These are phyloP conservation scores for Falco peregrinus DNA, from an alignment of 2,797 vertebrate genomes.

Conservation along the genomic window DNA sequence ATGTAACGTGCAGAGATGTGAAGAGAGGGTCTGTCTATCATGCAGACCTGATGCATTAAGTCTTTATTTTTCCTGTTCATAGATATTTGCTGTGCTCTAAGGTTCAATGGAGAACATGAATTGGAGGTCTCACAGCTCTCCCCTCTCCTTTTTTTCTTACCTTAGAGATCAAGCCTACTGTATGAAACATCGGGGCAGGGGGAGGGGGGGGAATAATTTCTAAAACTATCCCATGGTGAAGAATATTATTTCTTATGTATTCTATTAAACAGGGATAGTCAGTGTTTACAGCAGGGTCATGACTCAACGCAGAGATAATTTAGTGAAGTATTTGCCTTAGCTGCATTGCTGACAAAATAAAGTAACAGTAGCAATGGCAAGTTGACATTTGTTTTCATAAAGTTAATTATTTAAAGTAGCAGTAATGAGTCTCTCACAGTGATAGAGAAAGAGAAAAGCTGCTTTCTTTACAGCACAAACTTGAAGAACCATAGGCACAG, in stretches of 20 bases:
- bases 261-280: background rate
- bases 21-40: background rate
- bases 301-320: background rate
- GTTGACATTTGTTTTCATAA: background rate
- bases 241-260: background rate
- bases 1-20: background rate
- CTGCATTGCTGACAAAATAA: background rate
- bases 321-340: background rate
- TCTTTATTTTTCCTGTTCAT: constrained; percentile 9
- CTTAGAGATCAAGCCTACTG: background rate
- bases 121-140: background rate
- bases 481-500: background rate
- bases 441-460: background rate
- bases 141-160: background rate
- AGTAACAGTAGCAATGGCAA: background rate
- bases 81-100: background rate
- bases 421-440: background rate
- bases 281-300: background rate
- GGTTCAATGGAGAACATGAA: background rate
- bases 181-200: background rate
- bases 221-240: background rate
- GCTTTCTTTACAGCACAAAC: background rate
- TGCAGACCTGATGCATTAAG: background rate
- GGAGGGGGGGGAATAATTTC: background rate
- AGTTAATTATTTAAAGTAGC: background rate